Conservation (phyloP, 2,888 invertebrate species). For the Mechanitis messenoides region DNA sequence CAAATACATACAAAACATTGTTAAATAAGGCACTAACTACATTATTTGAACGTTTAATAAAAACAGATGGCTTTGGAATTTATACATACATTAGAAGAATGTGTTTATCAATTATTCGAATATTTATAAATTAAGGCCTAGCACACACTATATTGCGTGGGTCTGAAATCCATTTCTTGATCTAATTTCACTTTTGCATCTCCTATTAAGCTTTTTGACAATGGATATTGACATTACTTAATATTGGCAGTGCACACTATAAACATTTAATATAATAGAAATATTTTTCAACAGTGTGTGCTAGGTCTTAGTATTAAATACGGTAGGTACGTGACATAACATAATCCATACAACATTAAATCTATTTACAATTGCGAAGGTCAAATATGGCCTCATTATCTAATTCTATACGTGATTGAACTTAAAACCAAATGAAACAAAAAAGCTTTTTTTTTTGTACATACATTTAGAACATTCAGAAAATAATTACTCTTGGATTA, state of each 20-base stretch:
- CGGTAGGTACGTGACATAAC: neutral
- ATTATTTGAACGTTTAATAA: conserved; percentile 25
- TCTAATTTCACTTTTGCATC: neutral
- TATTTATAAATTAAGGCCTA: conserved; percentile 2
- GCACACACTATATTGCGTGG: neutral
- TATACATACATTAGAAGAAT: conserved; percentile 22
- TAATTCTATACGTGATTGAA: neutral
- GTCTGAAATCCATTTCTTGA: too few relatives aligned
- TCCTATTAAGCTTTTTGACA: conserved; percentile 2
- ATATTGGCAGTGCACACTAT: neutral
- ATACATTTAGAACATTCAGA: neutral
- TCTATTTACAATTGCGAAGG: neutral
- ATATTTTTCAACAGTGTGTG: neutral
- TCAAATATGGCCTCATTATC: conserved; percentile 3
- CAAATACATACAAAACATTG: conserved; percentile 24
- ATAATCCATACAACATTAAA: neutral
- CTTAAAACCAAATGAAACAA: conserved; percentile 1
- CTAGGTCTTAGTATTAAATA: neutral
- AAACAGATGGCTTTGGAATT: conserved; percentile 24
- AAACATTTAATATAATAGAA: neutral
- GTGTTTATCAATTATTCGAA: conserved; percentile 3
- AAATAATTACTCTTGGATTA: neutral
- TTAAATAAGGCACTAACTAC: conserved; percentile 62
- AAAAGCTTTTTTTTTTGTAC: neutral
- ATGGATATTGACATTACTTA: conserved; percentile 6